These are phyloP conservation scores for Spondyliosoma cantharus DNA, from an alignment of 2,797 vertebrate species.

Conservation along the genomic window DNA sequence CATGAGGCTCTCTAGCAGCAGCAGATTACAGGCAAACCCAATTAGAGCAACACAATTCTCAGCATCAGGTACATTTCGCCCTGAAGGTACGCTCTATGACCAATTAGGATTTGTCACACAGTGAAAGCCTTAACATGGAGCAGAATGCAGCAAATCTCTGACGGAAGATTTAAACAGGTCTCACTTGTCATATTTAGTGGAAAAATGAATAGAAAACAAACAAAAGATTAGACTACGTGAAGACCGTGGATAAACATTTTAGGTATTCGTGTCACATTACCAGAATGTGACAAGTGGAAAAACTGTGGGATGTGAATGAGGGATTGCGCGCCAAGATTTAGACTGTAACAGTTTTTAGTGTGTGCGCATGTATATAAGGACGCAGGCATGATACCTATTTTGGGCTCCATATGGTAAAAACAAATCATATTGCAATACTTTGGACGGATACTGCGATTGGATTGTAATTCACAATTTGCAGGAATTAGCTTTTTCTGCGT, in stretches of 20 bases:
- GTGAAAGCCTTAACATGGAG: constrained; percentile 73
- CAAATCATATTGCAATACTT: too few species aligned
- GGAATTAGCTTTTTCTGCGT: too few species aligned
- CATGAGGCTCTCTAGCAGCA: constrained; percentile 76
- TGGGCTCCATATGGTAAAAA: too few species aligned
- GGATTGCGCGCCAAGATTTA: constrained; percentile 51
- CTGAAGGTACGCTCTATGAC: constrained; percentile 81
- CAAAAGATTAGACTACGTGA: constrained; percentile 69
- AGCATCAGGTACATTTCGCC: constrained; percentile 82
- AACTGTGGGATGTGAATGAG: constrained; percentile 46
- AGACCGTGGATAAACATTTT: constrained; percentile 67
- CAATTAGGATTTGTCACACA: constrained; percentile 86
- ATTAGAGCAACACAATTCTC: constrained; percentile 81
- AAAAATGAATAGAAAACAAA: constrained; percentile 77
- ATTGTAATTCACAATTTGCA: too few species aligned
- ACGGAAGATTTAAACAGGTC: constrained; percentile 75
- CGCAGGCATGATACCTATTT: background rate
- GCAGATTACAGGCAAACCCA: constrained; percentile 83
- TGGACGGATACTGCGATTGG: too few species aligned
- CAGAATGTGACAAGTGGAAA: constrained; percentile 65
- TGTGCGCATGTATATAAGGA: background rate
- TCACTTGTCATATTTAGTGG: constrained; percentile 79
- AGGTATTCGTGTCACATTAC: constrained; percentile 62
- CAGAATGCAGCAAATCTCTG: constrained; percentile 73
- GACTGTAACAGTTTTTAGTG: constrained; percentile 26